Conservation (phyloP, 2,888 invertebrate genomes). For the Epicampocera succincta region DNA sequence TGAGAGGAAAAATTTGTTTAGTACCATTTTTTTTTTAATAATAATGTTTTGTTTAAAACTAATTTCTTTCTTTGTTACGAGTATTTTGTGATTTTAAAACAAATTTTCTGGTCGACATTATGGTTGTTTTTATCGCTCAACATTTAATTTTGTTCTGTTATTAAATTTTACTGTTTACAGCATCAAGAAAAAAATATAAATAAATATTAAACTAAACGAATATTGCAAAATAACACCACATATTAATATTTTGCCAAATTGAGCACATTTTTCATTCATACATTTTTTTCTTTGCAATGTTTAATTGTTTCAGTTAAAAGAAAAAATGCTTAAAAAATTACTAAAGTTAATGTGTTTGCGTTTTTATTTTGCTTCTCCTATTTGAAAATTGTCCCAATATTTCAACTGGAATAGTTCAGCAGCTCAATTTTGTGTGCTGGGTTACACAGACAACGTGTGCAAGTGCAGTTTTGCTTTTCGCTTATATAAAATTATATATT, state of each 20-base stretch:
- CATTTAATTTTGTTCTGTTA: constrained; percentile 27
- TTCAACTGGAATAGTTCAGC: no score
- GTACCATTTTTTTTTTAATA: neutral
- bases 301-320: no score
- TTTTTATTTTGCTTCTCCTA: no score
- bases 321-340: no score
- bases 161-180: constrained; percentile 15
- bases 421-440: neutral
- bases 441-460: neutral
- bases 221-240: constrained; percentile 11
- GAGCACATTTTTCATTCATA: no score
- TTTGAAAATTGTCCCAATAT: no score
- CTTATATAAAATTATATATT: constrained; percentile 14
- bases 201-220: constrained; percentile 10
- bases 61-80: constrained; percentile 12
- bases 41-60: constrained; percentile 19
- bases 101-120: constrained; percentile 36
- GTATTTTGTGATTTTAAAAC: constrained; percentile 13
- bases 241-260: neutral
- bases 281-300: no score
- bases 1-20: neutral
- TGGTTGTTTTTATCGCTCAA: constrained; percentile 41
- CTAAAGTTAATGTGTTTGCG: no score
- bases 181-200: constrained; percentile 1
- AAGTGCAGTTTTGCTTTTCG: constrained; percentile 32